These are phyloP conservation scores for Lingula anatina DNA, from an alignment of 2,888 invertebrate species.

Conservation along the genomic window DNA sequence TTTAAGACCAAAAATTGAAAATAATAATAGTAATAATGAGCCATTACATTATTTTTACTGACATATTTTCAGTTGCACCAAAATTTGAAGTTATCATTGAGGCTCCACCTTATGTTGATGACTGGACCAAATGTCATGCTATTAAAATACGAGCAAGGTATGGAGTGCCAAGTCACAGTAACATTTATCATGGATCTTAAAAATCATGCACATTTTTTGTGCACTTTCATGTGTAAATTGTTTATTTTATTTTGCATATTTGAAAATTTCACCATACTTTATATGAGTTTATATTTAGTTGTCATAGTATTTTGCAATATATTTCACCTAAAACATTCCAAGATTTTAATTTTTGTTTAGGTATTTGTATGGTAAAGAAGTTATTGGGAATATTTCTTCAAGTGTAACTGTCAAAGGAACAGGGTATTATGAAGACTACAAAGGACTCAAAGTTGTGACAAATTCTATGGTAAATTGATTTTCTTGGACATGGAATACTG, in stretches of 20 bases:
- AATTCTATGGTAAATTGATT: background rate
- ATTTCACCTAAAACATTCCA: too few relatives aligned
- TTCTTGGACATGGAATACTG: too few relatives aligned
- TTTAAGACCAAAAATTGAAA: too few relatives aligned
- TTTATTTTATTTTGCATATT: too few relatives aligned
- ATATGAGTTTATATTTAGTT: too few relatives aligned
- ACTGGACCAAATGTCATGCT: constrained; percentile 11
- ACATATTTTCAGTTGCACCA: constrained; percentile 40
- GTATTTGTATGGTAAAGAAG: constrained; percentile 10
- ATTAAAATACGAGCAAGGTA: constrained; percentile 10
- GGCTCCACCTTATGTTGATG: constrained; percentile 8
- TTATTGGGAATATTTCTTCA: constrained; percentile 7
- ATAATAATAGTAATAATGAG: too few relatives aligned
- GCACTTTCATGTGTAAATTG: too few relatives aligned
- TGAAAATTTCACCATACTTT: too few relatives aligned
- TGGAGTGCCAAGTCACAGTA: background rate
- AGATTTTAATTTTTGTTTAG: too few relatives aligned
- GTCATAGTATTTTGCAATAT: too few relatives aligned
- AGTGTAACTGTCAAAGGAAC: constrained; percentile 7
- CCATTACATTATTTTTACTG: too few relatives aligned
- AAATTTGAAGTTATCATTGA: constrained; percentile 43
- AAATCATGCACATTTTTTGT: too few relatives aligned
- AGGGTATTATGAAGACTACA: constrained; percentile 10
- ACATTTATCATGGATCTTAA: background rate
- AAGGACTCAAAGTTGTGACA: background rate